Evolutionary conservation across 2,888 invertebrate species (phyloP).

Genomic region (Dusona sp.): DNA sequence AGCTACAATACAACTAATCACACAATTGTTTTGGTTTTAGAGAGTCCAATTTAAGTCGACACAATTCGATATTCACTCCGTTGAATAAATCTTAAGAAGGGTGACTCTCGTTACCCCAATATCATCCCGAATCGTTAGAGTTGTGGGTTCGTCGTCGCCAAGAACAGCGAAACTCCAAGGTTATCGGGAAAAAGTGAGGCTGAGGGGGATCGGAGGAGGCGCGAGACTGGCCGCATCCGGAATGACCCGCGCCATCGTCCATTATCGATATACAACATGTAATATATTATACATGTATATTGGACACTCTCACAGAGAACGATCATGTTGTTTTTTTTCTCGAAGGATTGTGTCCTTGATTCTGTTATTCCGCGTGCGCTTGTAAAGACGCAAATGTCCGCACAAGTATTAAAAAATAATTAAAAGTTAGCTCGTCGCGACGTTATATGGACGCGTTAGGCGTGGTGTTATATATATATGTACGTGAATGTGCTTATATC

Average conservation of each 20-base stretch:
- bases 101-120: slow-evolving; percentile 26
- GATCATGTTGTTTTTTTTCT: slow-evolving; percentile 34
- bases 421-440: slow-evolving; percentile 56
- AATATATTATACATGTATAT: slow-evolving; percentile 35
- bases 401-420: slow-evolving; percentile 54
- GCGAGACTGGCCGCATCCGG: slow-evolving; percentile 62
- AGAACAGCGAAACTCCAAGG: slow-evolving; percentile 59
- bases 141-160: slow-evolving; percentile 33
- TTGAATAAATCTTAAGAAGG: not conserved
- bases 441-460: slow-evolving; percentile 46
- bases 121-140: not conserved
- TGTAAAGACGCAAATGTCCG: slow-evolving; percentile 30
- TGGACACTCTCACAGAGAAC: slow-evolving; percentile 12
- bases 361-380: slow-evolving; percentile 47
- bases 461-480: slow-evolving; percentile 30
- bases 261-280: slow-evolving; percentile 56
- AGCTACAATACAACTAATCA: not conserved
- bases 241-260: slow-evolving; percentile 47
- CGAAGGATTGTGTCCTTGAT: slow-evolving; percentile 58
- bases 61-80: not conserved
- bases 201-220: slow-evolving; percentile 29
- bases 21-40: not conserved
- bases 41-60: not conserved
- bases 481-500: not conserved
- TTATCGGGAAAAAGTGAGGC: slow-evolving; percentile 50